Base-by-base conservation (phyloP, 2,888 invertebrate genomes). In the Dasypogon diadema region DNA sequence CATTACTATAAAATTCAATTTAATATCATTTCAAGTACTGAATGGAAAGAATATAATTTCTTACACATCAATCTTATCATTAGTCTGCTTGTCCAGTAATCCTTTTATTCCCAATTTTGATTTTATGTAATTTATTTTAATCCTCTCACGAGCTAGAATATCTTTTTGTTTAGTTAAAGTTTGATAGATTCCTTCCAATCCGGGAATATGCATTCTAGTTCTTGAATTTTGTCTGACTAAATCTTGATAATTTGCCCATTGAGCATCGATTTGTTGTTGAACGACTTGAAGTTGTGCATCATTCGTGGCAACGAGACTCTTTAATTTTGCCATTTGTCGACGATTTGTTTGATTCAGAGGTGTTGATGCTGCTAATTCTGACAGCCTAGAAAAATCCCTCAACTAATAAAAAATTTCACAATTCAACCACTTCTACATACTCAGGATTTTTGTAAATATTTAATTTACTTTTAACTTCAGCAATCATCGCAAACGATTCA, bases 141-240 rank as follows among this genome's bases (percentile, higher is more conserved):
- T 58, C 83, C 89, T 84, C 88, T 89, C 82, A 91, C 92, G 74
- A 87, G 89, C 77, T 86, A 87, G 22, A 91, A 87, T 76, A 92
- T 92, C 92, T 79, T 91, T 91, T 78, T 95, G 92, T 77, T 90
- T 90, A 26, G 92, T 91, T 81, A 96, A 87, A 0, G 93, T 92
- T 81, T 94, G 93, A 85, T 94, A 96, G 6, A 95, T 90, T 30
- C 91, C 90, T 81, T 95, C 94, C 80, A 93, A 85, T 30, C 91
- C 90, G 0, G 94, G 94, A 70, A 84, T 82, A 77, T 84, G 82
- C 82, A 85, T 83, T 75, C 83, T 82, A 1, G 81, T 80, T 72
- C 81, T 83, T 0, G 83, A 82, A 68, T 83, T 87, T 80, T 86
- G 87, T 74, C 84, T 88, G 74, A 84, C 86, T 54, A 89, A 84